phyloP scores from a whole-genome alignment of 2,888 invertebrate genomes.

The Tinea semifulvella region DNA sequence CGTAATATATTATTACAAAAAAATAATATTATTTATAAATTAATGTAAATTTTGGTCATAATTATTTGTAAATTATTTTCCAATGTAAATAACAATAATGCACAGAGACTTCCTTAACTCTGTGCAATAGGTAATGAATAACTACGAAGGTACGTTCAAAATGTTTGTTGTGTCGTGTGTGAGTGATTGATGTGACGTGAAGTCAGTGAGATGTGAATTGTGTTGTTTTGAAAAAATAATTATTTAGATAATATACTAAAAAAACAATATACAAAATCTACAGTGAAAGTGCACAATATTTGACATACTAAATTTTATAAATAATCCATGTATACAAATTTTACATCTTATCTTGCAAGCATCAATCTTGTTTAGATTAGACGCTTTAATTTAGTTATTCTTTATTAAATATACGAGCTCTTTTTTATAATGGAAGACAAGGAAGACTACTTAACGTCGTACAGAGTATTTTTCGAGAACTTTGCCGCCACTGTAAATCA shows the following conservation, averaged over 20 bases:
- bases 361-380: neutral
- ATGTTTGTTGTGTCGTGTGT: neutral
- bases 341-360: neutral
- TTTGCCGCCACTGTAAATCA: slow-evolving; percentile 75
- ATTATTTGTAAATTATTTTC: too few relatives aligned
- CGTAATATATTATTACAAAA: too few relatives aligned
- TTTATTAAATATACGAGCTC: neutral
- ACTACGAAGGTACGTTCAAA: slow-evolving; percentile 5
- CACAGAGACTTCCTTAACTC: too few relatives aligned
- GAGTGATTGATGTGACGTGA: slow-evolving; percentile 26
- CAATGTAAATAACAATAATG: too few relatives aligned
- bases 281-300: neutral
- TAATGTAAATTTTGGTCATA: too few relatives aligned
- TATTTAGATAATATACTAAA: slow-evolving; percentile 14
- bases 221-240: slow-evolving; percentile 37
- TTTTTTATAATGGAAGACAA: slow-evolving; percentile 58
- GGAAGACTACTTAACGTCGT: slow-evolving; percentile 74
- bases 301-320: neutral
- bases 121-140: too few relatives aligned
- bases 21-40: too few relatives aligned
- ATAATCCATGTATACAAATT: neutral
- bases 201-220: slow-evolving; percentile 38
- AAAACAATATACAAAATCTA: neutral
- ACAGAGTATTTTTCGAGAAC: slow-evolving; percentile 76
- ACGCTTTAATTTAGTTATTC: neutral